Percentiles rank a stretch among this genome's conserved stretches.
Conservation (phyloP, 2,113 vertebrate species). For the Hippotragus niger region DNA sequence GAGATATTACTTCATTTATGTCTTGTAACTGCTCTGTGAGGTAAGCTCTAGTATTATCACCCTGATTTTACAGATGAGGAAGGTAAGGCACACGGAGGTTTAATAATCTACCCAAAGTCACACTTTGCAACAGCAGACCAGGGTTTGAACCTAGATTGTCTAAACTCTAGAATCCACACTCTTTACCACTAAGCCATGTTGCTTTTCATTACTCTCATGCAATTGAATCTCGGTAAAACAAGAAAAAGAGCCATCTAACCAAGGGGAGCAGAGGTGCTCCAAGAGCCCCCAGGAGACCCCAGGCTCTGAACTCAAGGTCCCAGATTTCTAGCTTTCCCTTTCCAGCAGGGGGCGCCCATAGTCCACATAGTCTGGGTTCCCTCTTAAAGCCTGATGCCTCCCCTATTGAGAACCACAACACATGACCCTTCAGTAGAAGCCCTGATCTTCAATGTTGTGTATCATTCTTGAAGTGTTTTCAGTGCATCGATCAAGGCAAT, state of each 20-base stretch:
- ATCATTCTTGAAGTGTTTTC: background rate
- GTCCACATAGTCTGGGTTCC: background rate
- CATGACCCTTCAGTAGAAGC: background rate
- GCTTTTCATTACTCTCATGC: background rate
- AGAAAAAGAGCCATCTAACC: background rate
- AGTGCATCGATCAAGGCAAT: background rate
- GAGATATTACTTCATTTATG: background rate
- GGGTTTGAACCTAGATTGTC: background rate
- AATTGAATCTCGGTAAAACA: background rate
- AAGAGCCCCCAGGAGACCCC: background rate
- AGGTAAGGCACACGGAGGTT: background rate
- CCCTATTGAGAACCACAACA: background rate
- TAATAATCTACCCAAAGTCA: background rate
- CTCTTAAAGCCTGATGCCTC: background rate
- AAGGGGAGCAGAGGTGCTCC: background rate
- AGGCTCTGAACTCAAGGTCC: background rate
- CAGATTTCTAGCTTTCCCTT: background rate
- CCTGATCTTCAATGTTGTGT: background rate
- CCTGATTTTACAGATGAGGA: background rate
- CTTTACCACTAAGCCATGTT: background rate
- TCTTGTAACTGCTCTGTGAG: background rate
- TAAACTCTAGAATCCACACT: background rate
- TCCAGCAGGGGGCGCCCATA: constrained; percentile 54
- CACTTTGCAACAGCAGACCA: background rate
- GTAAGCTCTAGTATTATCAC: background rate